Evolutionary conservation across 2,113 vertebrate genomes (phyloP), one percentile per base, ranked within the genome.

Genomic region (Podilymbus podiceps): DNA sequence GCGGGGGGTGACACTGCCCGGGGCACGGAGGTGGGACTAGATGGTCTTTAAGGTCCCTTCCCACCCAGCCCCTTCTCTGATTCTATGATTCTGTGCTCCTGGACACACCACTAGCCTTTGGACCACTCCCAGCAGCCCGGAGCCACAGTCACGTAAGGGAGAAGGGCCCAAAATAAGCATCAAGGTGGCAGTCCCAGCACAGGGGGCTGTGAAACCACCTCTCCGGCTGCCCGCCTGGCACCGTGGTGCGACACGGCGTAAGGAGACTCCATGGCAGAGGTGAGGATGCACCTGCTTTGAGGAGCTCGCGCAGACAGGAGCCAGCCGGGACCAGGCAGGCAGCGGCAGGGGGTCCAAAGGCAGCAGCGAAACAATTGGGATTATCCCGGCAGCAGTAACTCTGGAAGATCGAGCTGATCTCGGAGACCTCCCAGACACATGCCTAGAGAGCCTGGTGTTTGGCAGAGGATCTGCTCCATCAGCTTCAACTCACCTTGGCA

Each of bases 401-500:
- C 69, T 5, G 21, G 73, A 75, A 91, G 55, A 93, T 59, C 50
- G 30, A 84, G 55, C 63, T 56, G 76, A 84, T 88, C 56, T 44
- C 85, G 31, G 60, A 90, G 95, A 94, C 93, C 94, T 95, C 95
- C 91, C 93, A 91, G 87, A 80, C 85, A 91, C 89, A 85, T 93
- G 85, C 91, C 89, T 89, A 91, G 89, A 90, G 85, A 95, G 90
- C 60, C 71, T 50, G 16, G 74, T 74, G 78, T 91, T 87, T 94
- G 95, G 92, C 96, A 86, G 77, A 85, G 35, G 88, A 96, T 93
- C 83, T 84, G 90, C 88, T 95, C 88, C 95, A 92, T 84, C 95
- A 94, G 92, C 90, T 95, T 89, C 83, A 71, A 5, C 88, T 90
- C 96, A 96, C 92, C 94, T 95, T 93, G 95, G 90, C 94, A 92